These are phyloP conservation scores for Drosophila kuntzei DNA, from an alignment of 2,888 invertebrate species.

Conservation along the genomic window DNA sequence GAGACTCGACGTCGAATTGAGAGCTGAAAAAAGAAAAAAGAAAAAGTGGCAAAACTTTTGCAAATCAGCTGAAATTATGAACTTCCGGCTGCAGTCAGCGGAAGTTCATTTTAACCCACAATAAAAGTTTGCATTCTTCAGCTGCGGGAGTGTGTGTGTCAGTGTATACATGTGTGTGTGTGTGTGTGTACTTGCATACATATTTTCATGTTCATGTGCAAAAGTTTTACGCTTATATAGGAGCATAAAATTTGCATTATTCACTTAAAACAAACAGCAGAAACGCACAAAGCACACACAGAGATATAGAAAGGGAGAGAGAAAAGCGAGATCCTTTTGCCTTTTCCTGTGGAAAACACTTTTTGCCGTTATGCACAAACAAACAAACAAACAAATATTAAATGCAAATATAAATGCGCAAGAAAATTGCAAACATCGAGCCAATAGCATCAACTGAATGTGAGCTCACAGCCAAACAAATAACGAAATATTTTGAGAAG, in stretches of 20 bases:
- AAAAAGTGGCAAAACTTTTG: slow-evolving; percentile 69
- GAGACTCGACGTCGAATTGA: slow-evolving; percentile 21
- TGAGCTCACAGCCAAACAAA: slow-evolving; percentile 47
- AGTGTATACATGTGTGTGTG: slow-evolving; percentile 16
- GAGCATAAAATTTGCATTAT: slow-evolving; percentile 81
- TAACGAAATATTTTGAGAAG: slow-evolving; percentile 47
- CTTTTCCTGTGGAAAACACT: slow-evolving; percentile 65
- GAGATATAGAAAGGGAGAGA: not conserved
- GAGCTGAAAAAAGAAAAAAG: not conserved
- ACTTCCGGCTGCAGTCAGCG: slow-evolving; percentile 77
- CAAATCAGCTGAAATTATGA: slow-evolving; percentile 82
- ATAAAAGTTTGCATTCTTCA: slow-evolving; percentile 77
- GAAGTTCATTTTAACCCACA: slow-evolving; percentile 82
- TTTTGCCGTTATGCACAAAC: slow-evolving; percentile 59
- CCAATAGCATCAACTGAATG: slow-evolving; percentile 42
- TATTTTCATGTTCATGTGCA: slow-evolving; percentile 78
- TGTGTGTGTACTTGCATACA: slow-evolving; percentile 23
- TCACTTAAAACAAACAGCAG: slow-evolving; percentile 78
- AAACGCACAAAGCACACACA: slow-evolving; percentile 20
- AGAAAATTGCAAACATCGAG: slow-evolving; percentile 65
- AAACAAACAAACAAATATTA: slow-evolving; percentile 76
- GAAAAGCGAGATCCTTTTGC: slow-evolving; percentile 48
- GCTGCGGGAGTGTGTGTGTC: slow-evolving; percentile 8
- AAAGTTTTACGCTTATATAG: slow-evolving; percentile 78
- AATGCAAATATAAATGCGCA: slow-evolving; percentile 79